These are phyloP conservation scores for Opisthocomus hoazin DNA, from an alignment of 2,113 vertebrate species.

Conservation along the genomic window DNA sequence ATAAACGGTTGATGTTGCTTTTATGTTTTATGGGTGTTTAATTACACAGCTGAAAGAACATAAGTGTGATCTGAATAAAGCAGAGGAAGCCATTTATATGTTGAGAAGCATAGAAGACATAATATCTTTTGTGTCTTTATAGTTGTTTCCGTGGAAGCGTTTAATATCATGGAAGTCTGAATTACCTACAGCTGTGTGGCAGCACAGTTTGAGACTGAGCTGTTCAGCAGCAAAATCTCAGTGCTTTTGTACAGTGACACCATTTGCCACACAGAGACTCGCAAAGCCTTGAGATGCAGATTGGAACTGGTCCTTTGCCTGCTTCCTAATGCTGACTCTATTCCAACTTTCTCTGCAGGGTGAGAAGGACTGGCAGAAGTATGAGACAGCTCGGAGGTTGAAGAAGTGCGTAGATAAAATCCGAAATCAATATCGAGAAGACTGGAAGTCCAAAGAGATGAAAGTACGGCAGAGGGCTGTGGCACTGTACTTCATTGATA, in stretches of 20 bases:
- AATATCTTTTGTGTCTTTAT: neutral
- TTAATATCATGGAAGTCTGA: slow-evolving; percentile 27
- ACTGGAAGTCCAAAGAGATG: slow-evolving; percentile 99
- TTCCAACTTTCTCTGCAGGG: slow-evolving; percentile 72
- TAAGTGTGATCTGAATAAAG: slow-evolving; percentile 23
- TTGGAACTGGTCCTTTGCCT: neutral
- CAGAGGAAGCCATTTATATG: slow-evolving; percentile 31
- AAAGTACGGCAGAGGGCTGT: slow-evolving; percentile 93
- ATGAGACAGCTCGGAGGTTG: slow-evolving; percentile 89
- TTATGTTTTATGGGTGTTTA: slow-evolving; percentile 10
- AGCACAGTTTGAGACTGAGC: neutral
- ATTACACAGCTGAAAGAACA: slow-evolving; percentile 41
- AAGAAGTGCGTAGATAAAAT: slow-evolving; percentile 94
- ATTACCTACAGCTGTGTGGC: slow-evolving; percentile 36
- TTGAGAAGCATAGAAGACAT: slow-evolving; percentile 18
- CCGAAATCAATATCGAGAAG: slow-evolving; percentile 88
- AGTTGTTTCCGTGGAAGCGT: neutral
- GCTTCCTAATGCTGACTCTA: neutral
- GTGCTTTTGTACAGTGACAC: neutral
- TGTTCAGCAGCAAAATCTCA: neutral
- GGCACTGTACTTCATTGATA: slow-evolving; percentile 95
- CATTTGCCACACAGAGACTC: neutral
- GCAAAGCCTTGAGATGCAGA: neutral
- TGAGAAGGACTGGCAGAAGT: slow-evolving; percentile 98
- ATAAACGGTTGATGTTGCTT: slow-evolving; percentile 21